Percentiles rank a stretch among this genome's conserved stretches.
Evolutionary conservation across 2,113 vertebrate species (phyloP).

Genomic region (Perognathus longimembris): DNA sequence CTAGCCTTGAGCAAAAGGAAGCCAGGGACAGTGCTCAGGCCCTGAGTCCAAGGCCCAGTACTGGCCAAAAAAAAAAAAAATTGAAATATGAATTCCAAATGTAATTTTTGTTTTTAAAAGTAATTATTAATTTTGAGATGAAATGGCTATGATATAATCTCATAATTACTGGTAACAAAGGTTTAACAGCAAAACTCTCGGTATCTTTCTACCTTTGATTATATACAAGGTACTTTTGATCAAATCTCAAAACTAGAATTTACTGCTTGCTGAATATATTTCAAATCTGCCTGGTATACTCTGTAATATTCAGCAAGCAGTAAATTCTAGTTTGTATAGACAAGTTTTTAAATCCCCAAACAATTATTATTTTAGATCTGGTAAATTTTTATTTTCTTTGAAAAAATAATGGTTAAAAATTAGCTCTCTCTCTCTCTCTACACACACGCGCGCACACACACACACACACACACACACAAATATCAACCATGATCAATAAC

Average conservation of each 20-base stretch:
- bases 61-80: too few relatives aligned
- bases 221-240: background rate
- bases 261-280: background rate
- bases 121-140: background rate
- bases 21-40: too few relatives aligned
- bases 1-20: too few relatives aligned
- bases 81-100: background rate
- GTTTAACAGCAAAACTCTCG: background rate
- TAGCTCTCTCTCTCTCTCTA: too few relatives aligned
- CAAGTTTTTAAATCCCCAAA: background rate
- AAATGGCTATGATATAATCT: too few relatives aligned
- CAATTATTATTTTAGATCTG: background rate
- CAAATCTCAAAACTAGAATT: background rate
- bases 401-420: background rate
- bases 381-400: background rate
- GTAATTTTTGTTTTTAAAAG: background rate
- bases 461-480: too few relatives aligned
- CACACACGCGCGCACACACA: too few relatives aligned
- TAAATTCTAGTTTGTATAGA: background rate
- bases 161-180: too few relatives aligned
- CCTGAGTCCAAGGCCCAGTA: too few relatives aligned
- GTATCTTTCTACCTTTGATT: background rate
- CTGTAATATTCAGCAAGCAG: background rate
- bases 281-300: too few relatives aligned
- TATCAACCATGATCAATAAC: background rate